Evolutionary conservation across 2,113 vertebrate genomes (phyloP).

Genomic region (Pelvicachromis taeniatus): DNA sequence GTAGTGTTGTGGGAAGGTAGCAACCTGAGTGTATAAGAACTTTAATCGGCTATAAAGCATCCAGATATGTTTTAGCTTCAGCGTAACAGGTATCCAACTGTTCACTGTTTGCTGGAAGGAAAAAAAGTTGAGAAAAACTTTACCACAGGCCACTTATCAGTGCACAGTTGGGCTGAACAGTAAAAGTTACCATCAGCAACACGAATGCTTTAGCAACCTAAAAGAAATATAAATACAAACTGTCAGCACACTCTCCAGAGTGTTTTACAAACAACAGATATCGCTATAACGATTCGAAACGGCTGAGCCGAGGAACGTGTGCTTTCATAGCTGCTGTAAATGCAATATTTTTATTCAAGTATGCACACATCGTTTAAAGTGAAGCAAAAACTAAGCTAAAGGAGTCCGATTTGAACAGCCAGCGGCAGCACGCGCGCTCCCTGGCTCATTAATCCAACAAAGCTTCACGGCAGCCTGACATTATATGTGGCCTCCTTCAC

Average conservation of each 20-base stretch:
- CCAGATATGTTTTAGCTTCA: not conserved
- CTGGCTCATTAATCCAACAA: not conserved
- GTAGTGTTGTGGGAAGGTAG: not conserved
- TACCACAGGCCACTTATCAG: not conserved
- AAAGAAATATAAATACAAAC: not conserved
- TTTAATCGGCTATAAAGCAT: not conserved
- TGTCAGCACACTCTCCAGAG: not conserved
- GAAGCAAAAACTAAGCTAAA: not conserved
- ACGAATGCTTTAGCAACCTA: not conserved
- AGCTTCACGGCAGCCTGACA: not conserved
- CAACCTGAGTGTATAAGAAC: not conserved
- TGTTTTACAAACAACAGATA: not conserved
- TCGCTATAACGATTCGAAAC: not conserved
- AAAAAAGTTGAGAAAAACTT: not conserved
- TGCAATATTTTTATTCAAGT: not conserved
- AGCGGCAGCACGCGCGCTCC: not conserved
- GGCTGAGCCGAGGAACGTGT: not conserved
- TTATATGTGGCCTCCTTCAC: not conserved
- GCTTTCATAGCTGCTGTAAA: not conserved
- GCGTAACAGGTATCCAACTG: not conserved
- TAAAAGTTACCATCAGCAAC: not conserved
- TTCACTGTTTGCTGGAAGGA: not conserved
- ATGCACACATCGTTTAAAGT: not conserved
- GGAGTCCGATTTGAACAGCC: not conserved
- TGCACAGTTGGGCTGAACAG: no score